phyloP scores from a whole-genome alignment of 2,113 vertebrate genomes.

The Neofelis nebulosa region DNA sequence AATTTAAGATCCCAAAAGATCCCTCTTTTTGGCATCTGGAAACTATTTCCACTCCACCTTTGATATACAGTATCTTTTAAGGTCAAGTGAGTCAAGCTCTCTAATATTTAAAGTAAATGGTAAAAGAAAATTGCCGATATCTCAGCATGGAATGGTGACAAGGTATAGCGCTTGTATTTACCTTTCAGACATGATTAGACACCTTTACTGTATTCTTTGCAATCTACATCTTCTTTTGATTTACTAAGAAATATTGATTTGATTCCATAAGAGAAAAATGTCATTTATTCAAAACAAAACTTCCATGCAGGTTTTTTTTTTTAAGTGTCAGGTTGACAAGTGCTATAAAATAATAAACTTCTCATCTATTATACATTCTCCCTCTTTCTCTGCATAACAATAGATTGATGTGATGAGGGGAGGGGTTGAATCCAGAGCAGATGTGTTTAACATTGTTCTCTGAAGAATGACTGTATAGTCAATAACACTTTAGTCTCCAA shows the following conservation, averaged over 20 bases:
- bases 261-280: not conserved
- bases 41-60: not conserved
- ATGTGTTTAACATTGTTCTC: not conserved
- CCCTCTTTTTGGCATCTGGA: not conserved
- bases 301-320: not conserved
- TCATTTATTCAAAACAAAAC: conserved; percentile 26
- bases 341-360: conserved; percentile 28
- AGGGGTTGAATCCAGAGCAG: not conserved
- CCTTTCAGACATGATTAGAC: not conserved
- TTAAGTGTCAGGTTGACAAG: not conserved
- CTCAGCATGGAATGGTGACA: not conserved
- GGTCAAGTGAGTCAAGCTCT: not conserved
- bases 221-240: not conserved
- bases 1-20: not conserved
- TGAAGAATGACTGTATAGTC: not conserved
- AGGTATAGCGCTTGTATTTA: not conserved
- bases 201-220: not conserved
- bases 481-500: not conserved
- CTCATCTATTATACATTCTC: conserved; percentile 28
- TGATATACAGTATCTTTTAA: not conserved
- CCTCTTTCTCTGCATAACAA: not conserved
- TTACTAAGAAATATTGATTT: not conserved
- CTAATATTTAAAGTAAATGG: conserved; percentile 11
- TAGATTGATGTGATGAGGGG: not conserved
- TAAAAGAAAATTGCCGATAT: not conserved